A percentile compares a stretch with the other conserved stretches of the same genome.
These are phyloP conservation scores for Phragmatobia fuliginosa DNA, from an alignment of 2,888 invertebrate species.

Conservation along the genomic window DNA sequence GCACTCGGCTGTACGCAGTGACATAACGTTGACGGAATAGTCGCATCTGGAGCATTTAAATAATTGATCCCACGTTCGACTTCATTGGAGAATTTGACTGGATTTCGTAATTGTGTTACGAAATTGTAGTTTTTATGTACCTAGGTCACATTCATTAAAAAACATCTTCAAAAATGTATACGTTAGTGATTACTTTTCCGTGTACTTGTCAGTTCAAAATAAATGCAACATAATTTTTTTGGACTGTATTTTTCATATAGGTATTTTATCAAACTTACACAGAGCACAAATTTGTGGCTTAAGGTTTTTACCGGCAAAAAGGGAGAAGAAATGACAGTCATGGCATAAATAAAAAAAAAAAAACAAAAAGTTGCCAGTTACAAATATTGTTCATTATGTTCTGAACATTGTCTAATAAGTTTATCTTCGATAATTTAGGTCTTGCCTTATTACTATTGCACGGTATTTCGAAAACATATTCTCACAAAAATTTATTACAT, in stretches of 20 bases:
- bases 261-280: no score
- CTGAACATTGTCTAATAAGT: constrained; percentile 57
- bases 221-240: no score
- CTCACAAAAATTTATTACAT: constrained; percentile 24
- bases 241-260: no score
- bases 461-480: constrained; percentile 33
- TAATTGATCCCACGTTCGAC: constrained; percentile 83
- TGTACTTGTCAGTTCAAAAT: constrained; percentile 52
- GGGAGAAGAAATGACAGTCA: no score
- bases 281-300: no score
- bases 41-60: constrained; percentile 68
- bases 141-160: constrained; percentile 49
- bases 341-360: no score
- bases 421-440: constrained; percentile 48
- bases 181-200: constrained; percentile 51
- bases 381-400: no score
- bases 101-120: constrained; percentile 58
- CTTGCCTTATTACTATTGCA: constrained; percentile 38
- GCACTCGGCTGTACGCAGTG: constrained; percentile 58
- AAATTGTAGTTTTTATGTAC: constrained; percentile 52
- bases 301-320: no score
- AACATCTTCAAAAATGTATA: constrained; percentile 20
- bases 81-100: constrained; percentile 67
- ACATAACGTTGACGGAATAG: constrained; percentile 66
- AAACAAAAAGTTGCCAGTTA: no score